A percentile compares a stretch with the other conserved stretches of the same genome.
Evolutionary conservation across 1,140 invertebrate species (phyloP).

Genomic region (Brachionus angularis): DNA sequence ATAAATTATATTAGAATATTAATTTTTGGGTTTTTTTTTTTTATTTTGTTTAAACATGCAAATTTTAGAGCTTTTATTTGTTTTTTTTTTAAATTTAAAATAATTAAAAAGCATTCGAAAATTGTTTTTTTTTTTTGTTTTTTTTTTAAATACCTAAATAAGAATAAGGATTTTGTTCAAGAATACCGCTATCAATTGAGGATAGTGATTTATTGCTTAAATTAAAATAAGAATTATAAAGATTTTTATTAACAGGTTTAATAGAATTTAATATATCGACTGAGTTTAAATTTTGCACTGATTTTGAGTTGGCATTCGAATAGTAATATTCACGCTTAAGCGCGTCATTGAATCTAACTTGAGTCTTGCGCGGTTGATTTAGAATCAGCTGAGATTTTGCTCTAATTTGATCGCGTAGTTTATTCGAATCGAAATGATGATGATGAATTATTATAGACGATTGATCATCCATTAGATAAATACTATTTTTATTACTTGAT

Average conservation of each 20-base stretch:
- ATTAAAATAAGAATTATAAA: conserved; percentile 17
- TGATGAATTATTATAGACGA: conserved; percentile 42
- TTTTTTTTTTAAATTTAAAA: too few species aligned
- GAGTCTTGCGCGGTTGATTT: neutral
- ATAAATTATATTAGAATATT: too few species aligned
- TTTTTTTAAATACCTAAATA: conserved; percentile 24
- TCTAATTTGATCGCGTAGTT: neutral
- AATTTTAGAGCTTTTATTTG: too few species aligned
- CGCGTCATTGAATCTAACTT: neutral
- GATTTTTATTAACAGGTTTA: neutral
- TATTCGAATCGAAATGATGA: conserved; percentile 34
- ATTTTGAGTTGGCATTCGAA: conserved; percentile 20
- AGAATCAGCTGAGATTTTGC: too few species aligned
- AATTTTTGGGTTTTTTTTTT: too few species aligned
- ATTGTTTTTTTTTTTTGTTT: neutral
- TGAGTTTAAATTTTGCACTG: conserved; percentile 1
- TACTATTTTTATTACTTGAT: conserved; percentile 23
- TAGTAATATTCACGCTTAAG: neutral
- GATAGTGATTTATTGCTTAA: conserved; percentile 27
- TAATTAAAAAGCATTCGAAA: too few species aligned
- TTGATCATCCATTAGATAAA: conserved; percentile 26
- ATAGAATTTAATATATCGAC: neutral
- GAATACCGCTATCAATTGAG: conserved; percentile 26
- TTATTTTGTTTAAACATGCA: too few species aligned
- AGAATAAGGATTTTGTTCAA: conserved; percentile 19